These are phyloP conservation scores for Oreortyx pictus DNA, from an alignment of 2,797 vertebrate species.

Conservation along the genomic window DNA sequence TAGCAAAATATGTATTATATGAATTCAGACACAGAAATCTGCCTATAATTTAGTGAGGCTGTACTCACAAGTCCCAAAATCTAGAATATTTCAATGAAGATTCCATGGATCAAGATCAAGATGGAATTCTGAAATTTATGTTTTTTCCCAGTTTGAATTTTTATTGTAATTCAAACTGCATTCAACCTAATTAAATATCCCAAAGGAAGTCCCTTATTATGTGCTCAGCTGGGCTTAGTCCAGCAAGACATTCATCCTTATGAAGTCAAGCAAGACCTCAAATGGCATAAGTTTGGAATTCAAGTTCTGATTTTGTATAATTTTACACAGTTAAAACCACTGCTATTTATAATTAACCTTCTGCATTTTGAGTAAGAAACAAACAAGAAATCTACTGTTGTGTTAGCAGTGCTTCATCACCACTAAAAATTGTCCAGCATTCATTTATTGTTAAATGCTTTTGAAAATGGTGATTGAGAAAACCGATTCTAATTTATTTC, in stretches of 20 bases:
- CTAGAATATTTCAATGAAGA: background rate
- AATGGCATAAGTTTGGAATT: background rate
- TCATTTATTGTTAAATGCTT: background rate
- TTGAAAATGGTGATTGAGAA: background rate
- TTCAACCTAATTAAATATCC: slow-evolving; percentile 11
- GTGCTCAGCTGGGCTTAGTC: background rate
- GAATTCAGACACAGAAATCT: slow-evolving; percentile 17
- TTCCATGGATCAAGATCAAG: background rate
- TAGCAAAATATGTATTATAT: background rate
- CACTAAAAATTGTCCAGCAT: background rate
- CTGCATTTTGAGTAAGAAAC: background rate
- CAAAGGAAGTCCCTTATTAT: background rate
- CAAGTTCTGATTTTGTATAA: background rate
- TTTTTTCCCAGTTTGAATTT: background rate
- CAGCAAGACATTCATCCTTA: background rate
- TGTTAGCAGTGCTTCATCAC: background rate
- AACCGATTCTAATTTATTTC: fast-evolving
- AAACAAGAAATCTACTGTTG: background rate
- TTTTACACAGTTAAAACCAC: background rate
- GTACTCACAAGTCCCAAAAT: background rate
- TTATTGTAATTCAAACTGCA: background rate
- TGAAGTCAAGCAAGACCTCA: slow-evolving; percentile 6
- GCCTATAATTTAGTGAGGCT: background rate
- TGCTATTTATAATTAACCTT: background rate
- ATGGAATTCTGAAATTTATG: background rate